These are phyloP conservation scores for Arrhopalites spinosus DNA, from an alignment of 2,888 invertebrate genomes.

Conservation along the genomic window DNA sequence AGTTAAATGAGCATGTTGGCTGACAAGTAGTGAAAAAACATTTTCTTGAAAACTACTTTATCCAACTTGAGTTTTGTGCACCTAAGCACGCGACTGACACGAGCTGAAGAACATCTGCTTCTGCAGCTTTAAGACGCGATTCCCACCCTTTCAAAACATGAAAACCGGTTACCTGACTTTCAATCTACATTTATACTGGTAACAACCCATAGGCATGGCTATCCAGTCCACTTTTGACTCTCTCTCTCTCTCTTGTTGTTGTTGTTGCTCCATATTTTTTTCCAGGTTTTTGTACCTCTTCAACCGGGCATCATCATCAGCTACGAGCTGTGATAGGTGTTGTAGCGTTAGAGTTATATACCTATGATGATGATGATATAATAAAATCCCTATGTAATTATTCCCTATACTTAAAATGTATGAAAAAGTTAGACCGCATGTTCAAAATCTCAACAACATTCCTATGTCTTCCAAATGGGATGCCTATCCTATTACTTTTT, in stretches of 20 bases:
- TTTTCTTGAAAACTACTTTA: conserved; percentile 18
- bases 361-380: too few species aligned
- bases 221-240: background rate
- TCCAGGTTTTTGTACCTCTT: background rate
- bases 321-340: background rate
- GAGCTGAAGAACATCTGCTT: conserved; percentile 44
- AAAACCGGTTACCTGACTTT: conserved; percentile 39
- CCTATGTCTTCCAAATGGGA: background rate
- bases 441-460: background rate
- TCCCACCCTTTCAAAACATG: conserved; percentile 33
- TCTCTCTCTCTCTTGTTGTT: background rate
- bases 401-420: background rate
- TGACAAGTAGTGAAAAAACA: background rate
- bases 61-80: conserved; percentile 24
- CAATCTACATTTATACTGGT: background rate
- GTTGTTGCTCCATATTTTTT: too few species aligned
- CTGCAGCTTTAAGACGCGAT: conserved; percentile 17
- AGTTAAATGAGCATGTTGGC: too few species aligned
- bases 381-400: background rate
- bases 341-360: too few species aligned
- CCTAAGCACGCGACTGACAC: conserved; percentile 47
- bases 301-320: background rate
- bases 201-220: background rate
- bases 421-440: background rate
- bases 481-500: background rate